Base-by-base conservation (phyloP, 2,888 invertebrate species). In the Nowickia ferox region DNA sequence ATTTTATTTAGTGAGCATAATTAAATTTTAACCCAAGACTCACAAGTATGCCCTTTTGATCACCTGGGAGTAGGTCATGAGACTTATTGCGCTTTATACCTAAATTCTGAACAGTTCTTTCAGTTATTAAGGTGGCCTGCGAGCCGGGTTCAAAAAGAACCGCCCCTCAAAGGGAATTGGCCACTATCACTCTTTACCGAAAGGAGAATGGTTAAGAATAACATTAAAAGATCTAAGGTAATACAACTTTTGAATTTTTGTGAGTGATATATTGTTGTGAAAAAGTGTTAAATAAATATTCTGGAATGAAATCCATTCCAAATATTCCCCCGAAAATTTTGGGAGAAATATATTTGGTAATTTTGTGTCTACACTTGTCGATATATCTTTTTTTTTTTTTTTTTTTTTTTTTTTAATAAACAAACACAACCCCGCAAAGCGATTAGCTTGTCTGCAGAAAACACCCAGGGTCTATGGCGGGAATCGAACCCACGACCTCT, bases 81-180 rank as follows among this genome's bases (percentile, higher is more conserved):
- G 69, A 71, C n/a, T 19, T 78, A 8, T n/a, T 19, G 38, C 42
- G 42, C n/a, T 30, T 63, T 0, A 79, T 15, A n/a, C 71, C 53
- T 44, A 79, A 55, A 1, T 63, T 13, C 22, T 79, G 78, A 13
- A 19, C 77, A 17, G 77, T 55, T 6, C 63, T 44, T 71, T 79
- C 46, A 38, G 71, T 42, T 11, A 79, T 46, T 9, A 71, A 55
- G 6, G 44, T 55, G n/a, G 61, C 61, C 17, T 78, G 69, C 13
- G 48, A 78, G 1, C 78, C 51, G 19, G 69, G 69, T 30, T 78
- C 78, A 1, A 69, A 51, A 8, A 78, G 42, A 2, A 71, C n/a
- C n/a, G n/a, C n/a, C 63, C 11, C 78, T 17, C 1, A 71, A 71
- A 30, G 63, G 44, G 40, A 79, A 63, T 22, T 71, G 13, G n/a